Base-by-base conservation (phyloP, 2,888 invertebrate species). In the Saturnia pavonia region DNA sequence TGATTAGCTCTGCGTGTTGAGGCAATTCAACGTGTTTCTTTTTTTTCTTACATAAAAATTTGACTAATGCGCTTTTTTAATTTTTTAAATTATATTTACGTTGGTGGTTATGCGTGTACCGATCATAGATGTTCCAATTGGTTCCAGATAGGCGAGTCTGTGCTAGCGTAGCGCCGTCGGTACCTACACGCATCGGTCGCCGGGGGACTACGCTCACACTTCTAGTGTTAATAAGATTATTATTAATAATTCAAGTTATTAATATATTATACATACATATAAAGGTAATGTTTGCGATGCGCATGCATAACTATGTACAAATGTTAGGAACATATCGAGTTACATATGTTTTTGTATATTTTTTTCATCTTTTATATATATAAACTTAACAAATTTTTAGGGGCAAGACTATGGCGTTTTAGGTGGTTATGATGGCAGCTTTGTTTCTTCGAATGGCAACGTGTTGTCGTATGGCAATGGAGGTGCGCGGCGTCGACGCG, bases 61-160 rank as follows among this genome's bases (percentile, higher is more conserved):
- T 91, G 94, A 94, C 94, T 94, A 94, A 94, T 94, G 94, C 94
- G 94, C 94, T 93, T 87, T 80, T 67, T 74, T 63, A 72, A 77
- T 25, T 57, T 60, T 27, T 27, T 69, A 76, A 77, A 75, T 78
- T 73, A 76, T 66, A 66, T 77, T 34, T 85, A 85, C 82, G 93
- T 92, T 92, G 94, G 94, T 93, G 90, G 94, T 93, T 94, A 92
- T 92, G 93, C 91, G 93, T 91, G 91, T 90, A 89, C 90, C 89
- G 90, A 89, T 89, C 90, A 85, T 86, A 88, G 89, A 90, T 91
- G 94, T 94, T 91, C 94, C 94, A 94, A 94, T 94, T 94, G 94
- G 94, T 94, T 94, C 94, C 94, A 88, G 87, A 87, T 76, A 83
- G 88, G 86, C 82, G 82, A 79, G 79, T 71, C 67, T 69, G 78